phyloP scores from a whole-genome alignment of 1,140 invertebrate genomes.

The Nylanderia fulva region DNA sequence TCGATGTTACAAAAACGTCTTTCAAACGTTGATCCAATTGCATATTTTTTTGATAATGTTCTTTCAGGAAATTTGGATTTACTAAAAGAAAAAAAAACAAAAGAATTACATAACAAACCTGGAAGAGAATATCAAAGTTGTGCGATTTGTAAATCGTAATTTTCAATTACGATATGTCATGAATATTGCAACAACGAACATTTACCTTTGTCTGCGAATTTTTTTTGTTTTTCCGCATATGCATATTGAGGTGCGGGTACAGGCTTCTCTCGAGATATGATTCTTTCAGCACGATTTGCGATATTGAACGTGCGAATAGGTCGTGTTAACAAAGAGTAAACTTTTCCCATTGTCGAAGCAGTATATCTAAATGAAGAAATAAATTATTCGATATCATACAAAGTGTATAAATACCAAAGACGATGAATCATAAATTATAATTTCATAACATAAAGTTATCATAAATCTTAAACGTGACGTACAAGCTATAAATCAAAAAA shows the following conservation, averaged over 20 bases:
- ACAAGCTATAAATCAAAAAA: neutral
- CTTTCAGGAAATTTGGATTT: conserved; percentile 87
- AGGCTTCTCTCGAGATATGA: conserved; percentile 90
- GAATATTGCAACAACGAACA: neutral
- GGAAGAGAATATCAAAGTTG: neutral
- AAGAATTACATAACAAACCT: conserved; percentile 16
- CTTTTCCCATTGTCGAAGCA: conserved; percentile 86
- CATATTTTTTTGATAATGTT: conserved; percentile 87
- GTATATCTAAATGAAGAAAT: neutral
- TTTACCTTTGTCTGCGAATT: conserved; percentile 88
- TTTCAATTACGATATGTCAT: neutral
- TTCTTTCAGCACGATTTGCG: conserved; percentile 89
- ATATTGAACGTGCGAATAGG: conserved; percentile 89
- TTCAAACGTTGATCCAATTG: conserved; percentile 88
- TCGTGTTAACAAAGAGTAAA: conserved; percentile 82
- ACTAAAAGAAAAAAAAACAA: conserved; percentile 83
- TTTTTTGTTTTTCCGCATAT: conserved; percentile 87
- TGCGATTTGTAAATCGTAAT: neutral
- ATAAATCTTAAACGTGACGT: conserved; percentile 8
- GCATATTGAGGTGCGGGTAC: conserved; percentile 88
- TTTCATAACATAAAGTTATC: conserved; percentile 1
- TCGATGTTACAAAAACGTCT: conserved; percentile 90
- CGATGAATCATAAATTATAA: neutral
- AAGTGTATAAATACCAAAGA: neutral
- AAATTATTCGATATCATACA: neutral